Evolutionary conservation across 1,140 invertebrate species (phyloP).

Genomic region (Solen grandis): DNA sequence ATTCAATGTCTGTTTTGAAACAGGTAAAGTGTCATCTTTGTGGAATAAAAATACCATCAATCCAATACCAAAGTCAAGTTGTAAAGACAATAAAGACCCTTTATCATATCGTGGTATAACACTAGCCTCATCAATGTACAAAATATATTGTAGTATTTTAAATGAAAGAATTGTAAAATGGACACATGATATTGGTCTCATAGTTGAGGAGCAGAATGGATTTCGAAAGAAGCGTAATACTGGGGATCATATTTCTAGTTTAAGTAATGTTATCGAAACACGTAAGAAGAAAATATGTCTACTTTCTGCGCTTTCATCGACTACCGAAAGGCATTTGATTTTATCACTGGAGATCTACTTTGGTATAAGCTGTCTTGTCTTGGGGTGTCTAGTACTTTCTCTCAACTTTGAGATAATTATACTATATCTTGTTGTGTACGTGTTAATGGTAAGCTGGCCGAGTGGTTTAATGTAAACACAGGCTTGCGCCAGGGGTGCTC

Average conservation of each 20-base stretch:
- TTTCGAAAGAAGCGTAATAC: conserved; percentile 19
- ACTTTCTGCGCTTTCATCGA: conserved; percentile 19
- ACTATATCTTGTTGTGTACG: too few relatives aligned
- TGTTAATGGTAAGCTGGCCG: too few relatives aligned
- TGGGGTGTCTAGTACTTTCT: too few relatives aligned
- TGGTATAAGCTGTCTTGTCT: too few relatives aligned
- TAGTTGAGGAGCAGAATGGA: conserved; percentile 21
- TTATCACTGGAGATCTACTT: too few relatives aligned
- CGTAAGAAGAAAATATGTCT: conserved; percentile 15
- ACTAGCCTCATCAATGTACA: background rate
- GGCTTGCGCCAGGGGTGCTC: too few relatives aligned
- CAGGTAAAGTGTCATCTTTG: background rate
- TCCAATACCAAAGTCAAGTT: background rate
- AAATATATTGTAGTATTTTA: conserved; percentile 8
- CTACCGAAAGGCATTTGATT: conserved; percentile 14
- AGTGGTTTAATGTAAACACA: too few relatives aligned
- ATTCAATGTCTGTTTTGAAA: background rate
- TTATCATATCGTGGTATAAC: conserved; percentile 15
- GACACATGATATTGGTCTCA: conserved; percentile 3
- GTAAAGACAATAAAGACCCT: background rate
- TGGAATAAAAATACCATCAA: background rate
- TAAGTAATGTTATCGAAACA: conserved; percentile 3
- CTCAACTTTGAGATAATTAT: too few relatives aligned
- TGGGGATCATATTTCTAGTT: conserved; percentile 10
- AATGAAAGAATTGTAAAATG: conserved; percentile 30